phyloP scores from a whole-genome alignment of 1,140 invertebrate genomes.

The Lucilia cuprina region DNA sequence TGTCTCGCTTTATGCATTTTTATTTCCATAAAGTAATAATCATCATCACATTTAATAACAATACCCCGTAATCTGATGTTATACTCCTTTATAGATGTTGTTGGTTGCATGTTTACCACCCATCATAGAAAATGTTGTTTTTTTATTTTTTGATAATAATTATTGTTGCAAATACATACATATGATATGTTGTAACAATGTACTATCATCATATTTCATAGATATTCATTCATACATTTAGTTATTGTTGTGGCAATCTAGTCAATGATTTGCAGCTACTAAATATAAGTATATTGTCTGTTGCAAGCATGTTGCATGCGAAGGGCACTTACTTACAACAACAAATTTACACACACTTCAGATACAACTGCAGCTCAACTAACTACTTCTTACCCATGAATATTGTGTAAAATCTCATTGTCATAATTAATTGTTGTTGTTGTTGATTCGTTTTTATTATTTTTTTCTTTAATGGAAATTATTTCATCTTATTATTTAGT shows the following conservation, averaged over 20 bases:
- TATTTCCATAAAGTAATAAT: background rate
- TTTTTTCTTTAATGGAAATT: background rate
- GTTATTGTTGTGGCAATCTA: background rate
- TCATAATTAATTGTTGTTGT: constrained; percentile 14
- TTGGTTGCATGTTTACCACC: background rate
- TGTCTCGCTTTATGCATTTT: background rate
- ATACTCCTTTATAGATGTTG: background rate
- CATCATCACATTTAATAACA: background rate
- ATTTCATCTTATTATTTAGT: background rate
- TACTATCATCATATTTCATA: background rate
- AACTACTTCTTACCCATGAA: background rate
- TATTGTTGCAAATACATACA: background rate
- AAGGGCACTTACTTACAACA: background rate
- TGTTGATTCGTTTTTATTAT: background rate
- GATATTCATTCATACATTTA: background rate
- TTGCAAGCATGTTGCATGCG: background rate
- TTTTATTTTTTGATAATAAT: background rate
- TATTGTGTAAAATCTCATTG: constrained; percentile 4
- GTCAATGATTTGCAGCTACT: background rate
- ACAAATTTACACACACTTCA: background rate
- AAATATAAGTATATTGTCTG: background rate
- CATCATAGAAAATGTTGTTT: background rate
- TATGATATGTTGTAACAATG: background rate
- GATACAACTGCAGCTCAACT: background rate
- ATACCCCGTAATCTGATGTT: background rate